Conservation (phyloP, 2,888 invertebrate genomes). For the Scelioninae gen. 1 region DNA sequence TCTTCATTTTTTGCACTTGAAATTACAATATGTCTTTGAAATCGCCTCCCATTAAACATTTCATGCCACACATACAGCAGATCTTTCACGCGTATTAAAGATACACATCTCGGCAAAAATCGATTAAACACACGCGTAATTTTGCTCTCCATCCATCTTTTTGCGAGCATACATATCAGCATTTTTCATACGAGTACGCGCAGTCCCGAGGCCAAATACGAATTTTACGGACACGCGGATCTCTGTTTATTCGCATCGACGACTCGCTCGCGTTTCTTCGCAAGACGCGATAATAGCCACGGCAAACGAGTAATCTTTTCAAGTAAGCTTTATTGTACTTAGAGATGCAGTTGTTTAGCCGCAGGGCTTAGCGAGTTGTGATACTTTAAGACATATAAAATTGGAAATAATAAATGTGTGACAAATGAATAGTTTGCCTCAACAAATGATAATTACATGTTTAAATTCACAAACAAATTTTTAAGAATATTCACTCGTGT, state of each 20-base stretch:
- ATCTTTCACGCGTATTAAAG: slow-evolving; percentile 37
- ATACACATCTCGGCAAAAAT: slow-evolving; percentile 34
- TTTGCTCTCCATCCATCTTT: slow-evolving; percentile 35
- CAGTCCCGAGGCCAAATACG: slow-evolving; percentile 50
- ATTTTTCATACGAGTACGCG: slow-evolving; percentile 23
- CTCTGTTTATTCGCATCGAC: slow-evolving; percentile 54
- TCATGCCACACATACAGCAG: slow-evolving; percentile 9
- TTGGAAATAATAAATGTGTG: slow-evolving; percentile 23
- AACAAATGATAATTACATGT: too few relatives aligned
- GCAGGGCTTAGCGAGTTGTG: slow-evolving; percentile 35
- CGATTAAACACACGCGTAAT: slow-evolving; percentile 48
- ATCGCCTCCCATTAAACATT: slow-evolving; percentile 24
- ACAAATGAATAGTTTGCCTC: slow-evolving; percentile 25
- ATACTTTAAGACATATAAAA: slow-evolving; percentile 28
- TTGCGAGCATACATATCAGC: slow-evolving; percentile 13
- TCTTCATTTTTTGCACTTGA: not conserved
- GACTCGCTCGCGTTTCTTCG: slow-evolving; percentile 55
- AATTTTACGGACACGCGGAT: slow-evolving; percentile 54
- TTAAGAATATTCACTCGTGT: too few relatives aligned
- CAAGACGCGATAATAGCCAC: slow-evolving; percentile 68
- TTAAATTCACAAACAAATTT: too few relatives aligned
- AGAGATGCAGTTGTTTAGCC: slow-evolving; percentile 39
- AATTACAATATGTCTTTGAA: slow-evolving; percentile 23
- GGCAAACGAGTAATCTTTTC: slow-evolving; percentile 61
- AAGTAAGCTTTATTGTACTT: slow-evolving; percentile 65